phyloP scores from a whole-genome alignment of 2,888 invertebrate species.

The Scaptomyza cyrtandrae region DNA sequence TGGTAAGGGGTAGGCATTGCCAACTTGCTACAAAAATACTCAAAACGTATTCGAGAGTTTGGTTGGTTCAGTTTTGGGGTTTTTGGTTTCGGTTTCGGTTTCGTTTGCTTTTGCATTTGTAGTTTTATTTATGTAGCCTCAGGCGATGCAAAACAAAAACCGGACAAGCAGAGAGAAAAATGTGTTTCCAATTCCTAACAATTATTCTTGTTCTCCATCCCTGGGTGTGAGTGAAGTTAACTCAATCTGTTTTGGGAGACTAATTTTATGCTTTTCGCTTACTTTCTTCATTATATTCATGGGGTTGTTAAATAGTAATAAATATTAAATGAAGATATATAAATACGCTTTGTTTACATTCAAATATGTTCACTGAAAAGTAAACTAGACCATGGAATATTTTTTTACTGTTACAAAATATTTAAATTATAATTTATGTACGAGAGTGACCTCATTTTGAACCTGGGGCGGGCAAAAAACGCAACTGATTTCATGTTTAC shows the following conservation, averaged over 20 bases:
- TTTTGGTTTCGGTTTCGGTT: constrained; percentile 38
- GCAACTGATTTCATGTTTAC: too few species aligned
- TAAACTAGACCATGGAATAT: too few species aligned
- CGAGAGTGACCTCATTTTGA: not conserved
- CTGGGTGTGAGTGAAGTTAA: not conserved
- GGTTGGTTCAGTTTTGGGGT: constrained; percentile 49
- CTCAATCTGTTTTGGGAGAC: not conserved
- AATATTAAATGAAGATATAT: not conserved
- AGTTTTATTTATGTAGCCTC: constrained; percentile 46
- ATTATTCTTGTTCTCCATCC: not conserved
- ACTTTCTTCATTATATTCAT: not conserved
- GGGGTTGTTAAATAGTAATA: not conserved
- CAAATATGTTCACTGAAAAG: not conserved
- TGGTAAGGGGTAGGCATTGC: constrained; percentile 2
- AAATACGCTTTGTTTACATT: not conserved
- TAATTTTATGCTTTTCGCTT: not conserved
- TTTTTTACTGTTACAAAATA: not conserved
- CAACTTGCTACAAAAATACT: constrained; percentile 37
- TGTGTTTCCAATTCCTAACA: constrained; percentile 5
- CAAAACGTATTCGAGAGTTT: constrained; percentile 41
- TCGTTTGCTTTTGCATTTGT: constrained; percentile 41
- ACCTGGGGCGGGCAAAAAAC: too few species aligned
- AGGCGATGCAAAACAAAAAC: constrained; percentile 27
- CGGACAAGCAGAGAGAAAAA: constrained; percentile 2
- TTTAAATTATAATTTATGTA: not conserved